These are phyloP conservation scores for Tapera naevia DNA, from an alignment of 2,797 vertebrate genomes.

Conservation along the genomic window DNA sequence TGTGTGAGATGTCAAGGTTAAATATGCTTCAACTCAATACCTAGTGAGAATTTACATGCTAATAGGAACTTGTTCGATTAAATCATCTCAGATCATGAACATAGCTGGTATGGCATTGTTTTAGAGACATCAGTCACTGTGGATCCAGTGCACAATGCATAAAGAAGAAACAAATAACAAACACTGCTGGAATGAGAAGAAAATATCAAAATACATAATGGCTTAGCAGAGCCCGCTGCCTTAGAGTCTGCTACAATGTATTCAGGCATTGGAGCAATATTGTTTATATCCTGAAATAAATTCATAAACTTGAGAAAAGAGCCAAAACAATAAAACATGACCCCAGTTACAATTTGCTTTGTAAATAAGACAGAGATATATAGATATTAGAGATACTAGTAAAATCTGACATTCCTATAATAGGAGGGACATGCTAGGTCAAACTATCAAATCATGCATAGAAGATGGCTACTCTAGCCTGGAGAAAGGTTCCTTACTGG, in stretches of 20 bases:
- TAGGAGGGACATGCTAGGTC: fast-evolving
- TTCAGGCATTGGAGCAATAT: background rate
- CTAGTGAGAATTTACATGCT: background rate
- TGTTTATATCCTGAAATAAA: background rate
- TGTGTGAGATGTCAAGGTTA: background rate
- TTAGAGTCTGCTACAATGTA: background rate
- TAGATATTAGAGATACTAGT: background rate
- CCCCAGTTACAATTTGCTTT: background rate
- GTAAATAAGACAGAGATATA: background rate
- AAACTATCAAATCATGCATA: background rate
- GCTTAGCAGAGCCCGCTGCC: background rate
- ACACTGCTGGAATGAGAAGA: background rate
- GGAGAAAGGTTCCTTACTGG: background rate
- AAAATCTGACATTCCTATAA: background rate
- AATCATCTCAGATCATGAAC: background rate
- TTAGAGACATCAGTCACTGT: background rate
- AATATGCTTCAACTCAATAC: background rate
- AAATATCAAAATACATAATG: background rate
- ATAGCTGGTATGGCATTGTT: background rate
- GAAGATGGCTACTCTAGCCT: background rate
- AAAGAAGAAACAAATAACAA: background rate
- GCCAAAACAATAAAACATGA: background rate
- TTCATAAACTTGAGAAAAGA: background rate
- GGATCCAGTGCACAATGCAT: background rate
- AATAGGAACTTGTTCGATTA: background rate